Percentiles rank a stretch among this genome's conserved stretches.
These are phyloP conservation scores for Cydia strobilella DNA, from an alignment of 1,140 invertebrate species.

Conservation along the genomic window DNA sequence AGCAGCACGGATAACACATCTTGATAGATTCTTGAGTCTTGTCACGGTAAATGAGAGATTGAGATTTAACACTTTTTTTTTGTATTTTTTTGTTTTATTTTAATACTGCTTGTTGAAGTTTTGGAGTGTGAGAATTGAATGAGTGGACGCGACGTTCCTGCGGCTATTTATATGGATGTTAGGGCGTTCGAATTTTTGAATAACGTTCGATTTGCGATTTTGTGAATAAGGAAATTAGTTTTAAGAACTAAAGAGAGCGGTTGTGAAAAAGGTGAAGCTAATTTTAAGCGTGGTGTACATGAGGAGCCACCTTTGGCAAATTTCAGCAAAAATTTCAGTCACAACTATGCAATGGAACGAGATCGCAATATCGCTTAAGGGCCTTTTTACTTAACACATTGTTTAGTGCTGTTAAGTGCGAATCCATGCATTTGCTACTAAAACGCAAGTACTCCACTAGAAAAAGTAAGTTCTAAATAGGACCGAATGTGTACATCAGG, in stretches of 20 bases:
- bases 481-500: too few relatives aligned
- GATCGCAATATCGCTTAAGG: too few relatives aligned
- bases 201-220: neutral
- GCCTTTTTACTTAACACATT: too few relatives aligned
- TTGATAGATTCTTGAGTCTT: constrained; percentile 40
- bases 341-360: too few relatives aligned
- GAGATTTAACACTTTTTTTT: constrained; percentile 11
- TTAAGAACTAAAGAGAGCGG: neutral
- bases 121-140: constrained; percentile 9
- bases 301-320: too few relatives aligned
- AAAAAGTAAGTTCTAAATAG: too few relatives aligned
- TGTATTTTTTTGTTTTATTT: neutral
- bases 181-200: neutral
- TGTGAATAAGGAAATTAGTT: neutral
- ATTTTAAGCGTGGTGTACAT: neutral
- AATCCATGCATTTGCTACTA: too few relatives aligned
- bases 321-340: too few relatives aligned
- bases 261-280: neutral
- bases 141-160: neutral
- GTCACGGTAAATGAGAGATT: constrained; percentile 1
- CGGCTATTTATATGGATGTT: neutral
- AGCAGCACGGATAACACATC: constrained; percentile 54
- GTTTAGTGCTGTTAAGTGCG: too few relatives aligned
- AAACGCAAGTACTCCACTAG: too few relatives aligned
- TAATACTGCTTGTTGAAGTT: constrained; percentile 1